These are phyloP conservation scores for roundworm (Caenorhabditis elegans) DNA, from an alignment of 1,140 invertebrate genomes.

Conservation along the genomic window DNA sequence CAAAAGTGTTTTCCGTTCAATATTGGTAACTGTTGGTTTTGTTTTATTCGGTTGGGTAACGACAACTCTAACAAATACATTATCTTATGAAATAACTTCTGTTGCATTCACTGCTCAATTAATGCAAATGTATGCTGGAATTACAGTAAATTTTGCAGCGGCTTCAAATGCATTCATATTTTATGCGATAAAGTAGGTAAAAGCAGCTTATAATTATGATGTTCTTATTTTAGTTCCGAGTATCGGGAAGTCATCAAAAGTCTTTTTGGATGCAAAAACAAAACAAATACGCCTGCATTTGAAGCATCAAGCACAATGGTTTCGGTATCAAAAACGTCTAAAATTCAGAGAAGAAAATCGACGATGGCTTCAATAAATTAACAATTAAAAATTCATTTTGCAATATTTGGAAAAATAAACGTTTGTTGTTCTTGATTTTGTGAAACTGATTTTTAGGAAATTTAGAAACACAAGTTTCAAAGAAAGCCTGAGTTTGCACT, in stretches of 20 bases:
- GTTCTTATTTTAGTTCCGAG: neutral
- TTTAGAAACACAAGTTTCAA: too few relatives aligned
- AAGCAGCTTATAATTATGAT: neutral
- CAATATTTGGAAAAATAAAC: too few relatives aligned
- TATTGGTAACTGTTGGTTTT: slow-evolving; percentile 10
- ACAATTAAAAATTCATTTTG: too few relatives aligned
- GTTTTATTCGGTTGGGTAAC: slow-evolving; percentile 26
- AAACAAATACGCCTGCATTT: neutral
- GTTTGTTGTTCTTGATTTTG: too few relatives aligned
- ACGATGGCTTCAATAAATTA: neutral
- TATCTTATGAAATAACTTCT: slow-evolving; percentile 1
- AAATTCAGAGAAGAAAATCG: neutral
- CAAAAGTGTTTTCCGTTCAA: slow-evolving; percentile 22
- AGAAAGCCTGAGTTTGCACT: too few relatives aligned
- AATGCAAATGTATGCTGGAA: slow-evolving; percentile 34
- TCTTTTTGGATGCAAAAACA: neutral
- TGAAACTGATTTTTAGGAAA: too few relatives aligned
- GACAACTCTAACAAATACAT: slow-evolving; percentile 11
- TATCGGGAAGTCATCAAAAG: slow-evolving; percentile 12
- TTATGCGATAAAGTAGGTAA: neutral
- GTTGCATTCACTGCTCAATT: neutral
- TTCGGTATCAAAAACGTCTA: neutral
- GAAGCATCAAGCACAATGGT: slow-evolving; percentile 1
- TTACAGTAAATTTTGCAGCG: slow-evolving; percentile 19
- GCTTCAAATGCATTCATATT: slow-evolving; percentile 29